Conservation (phyloP, 2,888 invertebrate species). For the Hyles lineata region DNA sequence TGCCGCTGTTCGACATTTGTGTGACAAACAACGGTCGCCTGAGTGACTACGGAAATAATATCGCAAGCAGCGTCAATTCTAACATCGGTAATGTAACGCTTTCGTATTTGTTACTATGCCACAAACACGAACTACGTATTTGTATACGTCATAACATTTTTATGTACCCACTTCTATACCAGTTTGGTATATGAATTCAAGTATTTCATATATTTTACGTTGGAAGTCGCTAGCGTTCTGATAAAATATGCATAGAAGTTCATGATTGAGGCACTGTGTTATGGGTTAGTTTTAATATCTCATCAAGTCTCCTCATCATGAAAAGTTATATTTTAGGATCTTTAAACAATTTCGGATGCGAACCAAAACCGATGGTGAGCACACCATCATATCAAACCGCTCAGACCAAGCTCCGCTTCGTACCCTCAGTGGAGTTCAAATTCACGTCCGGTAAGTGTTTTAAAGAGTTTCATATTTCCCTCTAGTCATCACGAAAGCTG, state of each 20-base stretch:
- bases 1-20: conserved; percentile 65
- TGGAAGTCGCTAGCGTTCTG: no score
- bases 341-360: conserved; percentile 59
- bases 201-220: no score
- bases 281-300: background rate
- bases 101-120: background rate
- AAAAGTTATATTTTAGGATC: conserved; percentile 48
- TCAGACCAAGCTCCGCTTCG: conserved; percentile 90
- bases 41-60: conserved; percentile 61
- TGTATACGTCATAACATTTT: background rate
- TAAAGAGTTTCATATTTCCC: background rate
- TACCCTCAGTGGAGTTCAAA: conserved; percentile 92
- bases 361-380: conserved; percentile 61
- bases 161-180: no score
- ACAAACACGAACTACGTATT: background rate
- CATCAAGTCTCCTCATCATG: background rate
- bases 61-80: conserved; percentile 56
- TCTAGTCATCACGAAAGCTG: background rate
- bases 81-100: conserved; percentile 56
- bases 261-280: background rate
- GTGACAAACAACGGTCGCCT: conserved; percentile 57
- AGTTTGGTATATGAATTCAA: no score
- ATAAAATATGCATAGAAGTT: background rate
- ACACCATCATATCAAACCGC: conserved; percentile 72
- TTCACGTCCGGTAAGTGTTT: conserved; percentile 87